Percentiles rank a stretch among this genome's conserved stretches.
These are phyloP conservation scores for Bambusicola thoracicus DNA, from an alignment of 2,113 vertebrate genomes.

Conservation along the genomic window DNA sequence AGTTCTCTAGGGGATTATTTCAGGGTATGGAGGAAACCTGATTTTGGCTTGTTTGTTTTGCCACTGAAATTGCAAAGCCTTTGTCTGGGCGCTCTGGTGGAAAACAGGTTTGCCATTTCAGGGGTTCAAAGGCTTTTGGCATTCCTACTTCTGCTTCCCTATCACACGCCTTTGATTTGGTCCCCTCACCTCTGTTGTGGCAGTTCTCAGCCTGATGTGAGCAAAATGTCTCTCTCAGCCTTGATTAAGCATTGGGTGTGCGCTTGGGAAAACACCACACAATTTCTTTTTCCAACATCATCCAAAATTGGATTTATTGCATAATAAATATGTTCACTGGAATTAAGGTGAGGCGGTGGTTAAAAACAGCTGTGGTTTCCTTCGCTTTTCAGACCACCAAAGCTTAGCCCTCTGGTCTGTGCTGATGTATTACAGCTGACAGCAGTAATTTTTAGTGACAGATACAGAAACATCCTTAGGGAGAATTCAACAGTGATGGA, in stretches of 20 bases:
- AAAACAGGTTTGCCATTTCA: neutral
- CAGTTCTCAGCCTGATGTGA: neutral
- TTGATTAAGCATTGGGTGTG: neutral
- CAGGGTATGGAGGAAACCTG: neutral
- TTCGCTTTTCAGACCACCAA: constrained; percentile 50
- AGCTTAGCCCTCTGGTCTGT: constrained; percentile 36
- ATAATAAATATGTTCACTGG: neutral
- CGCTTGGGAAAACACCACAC: neutral
- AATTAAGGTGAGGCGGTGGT: constrained; percentile 21
- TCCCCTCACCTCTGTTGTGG: neutral
- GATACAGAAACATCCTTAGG: constrained; percentile 74
- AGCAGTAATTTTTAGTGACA: constrained; percentile 74
- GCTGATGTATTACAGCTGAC: constrained; percentile 61
- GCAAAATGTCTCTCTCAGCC: neutral
- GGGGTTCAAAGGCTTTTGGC: neutral
- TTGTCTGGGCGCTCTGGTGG: neutral
- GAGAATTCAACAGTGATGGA: constrained; percentile 59
- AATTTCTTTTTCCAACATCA: neutral
- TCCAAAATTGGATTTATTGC: constrained; percentile 21
- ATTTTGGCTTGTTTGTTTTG: neutral
- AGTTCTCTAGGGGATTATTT: constrained; percentile 13
- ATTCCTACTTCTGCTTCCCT: neutral
- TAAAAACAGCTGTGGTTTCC: constrained; percentile 11
- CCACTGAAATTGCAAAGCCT: neutral
- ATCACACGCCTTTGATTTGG: neutral